These are phyloP conservation scores for Mesocricetus auratus DNA, from an alignment of 2,113 vertebrate species.

Conservation along the genomic window DNA sequence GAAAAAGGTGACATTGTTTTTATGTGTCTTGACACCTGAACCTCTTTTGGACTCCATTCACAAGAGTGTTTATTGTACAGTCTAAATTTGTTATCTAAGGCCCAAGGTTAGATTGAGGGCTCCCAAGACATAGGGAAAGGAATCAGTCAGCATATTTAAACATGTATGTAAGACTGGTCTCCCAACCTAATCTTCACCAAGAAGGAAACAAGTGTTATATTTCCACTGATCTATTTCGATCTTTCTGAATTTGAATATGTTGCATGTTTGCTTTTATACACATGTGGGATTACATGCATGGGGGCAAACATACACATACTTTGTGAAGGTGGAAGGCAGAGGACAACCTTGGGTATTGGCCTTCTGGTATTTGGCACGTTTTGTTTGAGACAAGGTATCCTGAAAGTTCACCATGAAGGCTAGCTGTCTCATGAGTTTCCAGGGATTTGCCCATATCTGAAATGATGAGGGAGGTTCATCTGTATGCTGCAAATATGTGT, in stretches of 20 bases:
- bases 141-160: neutral
- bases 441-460: neutral
- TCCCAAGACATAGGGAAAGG: neutral
- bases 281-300: too few relatives aligned
- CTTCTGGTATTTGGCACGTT: neutral
- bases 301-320: rapidly evolving
- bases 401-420: neutral
- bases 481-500: too few relatives aligned
- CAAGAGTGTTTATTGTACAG: neutral
- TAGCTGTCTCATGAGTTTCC: too few relatives aligned
- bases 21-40: neutral
- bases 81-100: neutral
- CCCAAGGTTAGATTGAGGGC: neutral
- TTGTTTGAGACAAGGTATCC: neutral
- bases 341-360: neutral
- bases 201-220: neutral
- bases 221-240: neutral
- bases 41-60: neutral
- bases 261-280: neutral
- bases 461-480: too few relatives aligned
- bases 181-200: neutral
- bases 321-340: neutral
- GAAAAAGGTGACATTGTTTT: neutral
- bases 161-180: neutral
- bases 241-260: neutral